These are phyloP conservation scores for Myoxocephalus aenaeus DNA, from an alignment of 2,797 vertebrate genomes.

Conservation along the genomic window DNA sequence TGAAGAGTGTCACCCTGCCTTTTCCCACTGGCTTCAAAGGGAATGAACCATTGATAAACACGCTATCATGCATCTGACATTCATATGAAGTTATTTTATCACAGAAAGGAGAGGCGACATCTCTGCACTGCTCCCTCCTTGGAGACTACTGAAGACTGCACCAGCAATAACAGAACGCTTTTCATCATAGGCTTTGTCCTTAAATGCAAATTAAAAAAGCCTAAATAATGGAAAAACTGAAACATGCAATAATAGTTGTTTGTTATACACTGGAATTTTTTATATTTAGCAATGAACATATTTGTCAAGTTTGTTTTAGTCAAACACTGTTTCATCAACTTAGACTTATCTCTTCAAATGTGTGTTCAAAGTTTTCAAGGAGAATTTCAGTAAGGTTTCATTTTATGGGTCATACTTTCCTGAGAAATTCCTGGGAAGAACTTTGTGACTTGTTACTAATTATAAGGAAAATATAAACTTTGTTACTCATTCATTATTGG, in stretches of 20 bases:
- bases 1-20: neutral
- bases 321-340: conserved; percentile 45
- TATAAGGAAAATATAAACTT: neutral
- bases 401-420: conserved; percentile 26
- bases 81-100: conserved; percentile 23
- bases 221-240: conserved; percentile 32
- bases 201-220: conserved; percentile 61
- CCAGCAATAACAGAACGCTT: conserved; percentile 54
- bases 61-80: conserved; percentile 31
- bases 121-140: conserved; percentile 40
- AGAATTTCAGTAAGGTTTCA: conserved; percentile 4
- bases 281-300: conserved; percentile 39
- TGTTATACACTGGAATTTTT: conserved; percentile 45
- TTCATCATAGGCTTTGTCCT: conserved; percentile 33
- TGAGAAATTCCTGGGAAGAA: neutral
- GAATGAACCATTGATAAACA: conserved; percentile 22
- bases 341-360: conserved; percentile 2
- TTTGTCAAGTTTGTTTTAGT: conserved; percentile 34
- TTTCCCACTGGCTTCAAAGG: conserved; percentile 20
- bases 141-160: conserved; percentile 55
- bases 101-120: neutral
- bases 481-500: neutral
- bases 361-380: conserved; percentile 11
- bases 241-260: conserved; percentile 66
- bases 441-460: neutral